Evolutionary conservation across 2,113 vertebrate genomes (phyloP), one percentile per base, ranked within the genome.

Genomic region (Lampris incognitus): DNA sequence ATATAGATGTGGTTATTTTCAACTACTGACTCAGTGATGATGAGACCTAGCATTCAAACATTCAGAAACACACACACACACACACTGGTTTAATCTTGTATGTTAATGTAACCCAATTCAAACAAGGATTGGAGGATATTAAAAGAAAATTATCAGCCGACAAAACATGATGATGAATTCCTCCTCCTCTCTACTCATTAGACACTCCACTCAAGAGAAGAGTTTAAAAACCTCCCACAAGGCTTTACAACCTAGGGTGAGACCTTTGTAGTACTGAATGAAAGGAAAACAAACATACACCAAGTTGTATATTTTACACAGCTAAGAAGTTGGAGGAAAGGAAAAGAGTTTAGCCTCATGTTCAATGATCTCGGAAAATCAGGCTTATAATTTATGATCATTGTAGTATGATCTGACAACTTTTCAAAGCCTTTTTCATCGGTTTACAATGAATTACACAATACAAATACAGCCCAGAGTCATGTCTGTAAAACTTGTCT

Each of bases 111-210:
- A 24, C 24, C 24, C 24, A 24, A 67, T 51, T 50, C 66, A 73
- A 79, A 58, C 36, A 9, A 66, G 66, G 60, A 55, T 60, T 80
- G 61, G 67, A 64, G 40, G 39, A 24, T 55, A 75, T 71, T 68
- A 62, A 72, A 79, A 79, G 72, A 36, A 8, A 64, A 52, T 24
- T 55, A 48, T 39, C 62, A 66, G 63, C 67, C 38, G 57, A 67
- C 54, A 59, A 67, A 77, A 81, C 44, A 57, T 50, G 3, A 48
- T 44, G 38, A 4, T 67, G 56, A 66, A 75, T 61, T 24, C 24
- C 52, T 11, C 58, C 61, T 65, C n/a, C 46, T 78, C 41, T 66
- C 40, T 37, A 11, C 48, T 81, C 81, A 84, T 84, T 75, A 81
- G 62, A 60, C 59, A 54, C 52, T 61, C 59, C 57, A 74, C 46